phyloP scores from a whole-genome alignment of 1,140 invertebrate species.

The Chironomus tepperi region DNA sequence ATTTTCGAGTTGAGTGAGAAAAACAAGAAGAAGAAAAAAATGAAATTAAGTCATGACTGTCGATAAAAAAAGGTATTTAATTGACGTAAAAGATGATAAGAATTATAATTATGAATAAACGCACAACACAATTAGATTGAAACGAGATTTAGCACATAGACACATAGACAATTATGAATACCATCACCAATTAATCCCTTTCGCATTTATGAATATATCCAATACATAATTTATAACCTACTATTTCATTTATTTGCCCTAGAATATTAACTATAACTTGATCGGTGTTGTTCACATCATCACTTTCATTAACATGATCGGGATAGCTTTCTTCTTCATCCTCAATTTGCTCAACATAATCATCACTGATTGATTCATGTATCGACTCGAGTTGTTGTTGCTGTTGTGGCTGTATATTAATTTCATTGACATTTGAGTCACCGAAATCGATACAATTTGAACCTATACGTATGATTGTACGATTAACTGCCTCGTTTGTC shows the following conservation, averaged over 20 bases:
- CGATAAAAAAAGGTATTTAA: not conserved
- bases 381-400: not conserved
- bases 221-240: slow-evolving; percentile 30
- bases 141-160: not conserved
- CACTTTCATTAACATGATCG: not conserved
- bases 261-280: slow-evolving; percentile 34
- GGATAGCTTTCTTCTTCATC: not conserved
- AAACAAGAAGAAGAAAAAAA: too few relatives aligned
- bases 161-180: slow-evolving; percentile 9
- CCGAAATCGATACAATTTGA: not conserved
- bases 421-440: not conserved
- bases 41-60: not conserved
- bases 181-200: not conserved
- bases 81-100: not conserved
- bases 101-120: not conserved
- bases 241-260: slow-evolving; percentile 35
- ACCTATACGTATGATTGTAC: slow-evolving; percentile 2
- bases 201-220: not conserved
- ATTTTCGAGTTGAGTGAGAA: slow-evolving; percentile 33
- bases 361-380: not conserved
- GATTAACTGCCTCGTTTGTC: slow-evolving; percentile 15
- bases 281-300: slow-evolving; percentile 27
- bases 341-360: not conserved
- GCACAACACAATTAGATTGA: not conserved
- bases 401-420: too few relatives aligned